Base-by-base conservation (phyloP, 2,888 invertebrate genomes). In the Vandiemenella viatica region DNA sequence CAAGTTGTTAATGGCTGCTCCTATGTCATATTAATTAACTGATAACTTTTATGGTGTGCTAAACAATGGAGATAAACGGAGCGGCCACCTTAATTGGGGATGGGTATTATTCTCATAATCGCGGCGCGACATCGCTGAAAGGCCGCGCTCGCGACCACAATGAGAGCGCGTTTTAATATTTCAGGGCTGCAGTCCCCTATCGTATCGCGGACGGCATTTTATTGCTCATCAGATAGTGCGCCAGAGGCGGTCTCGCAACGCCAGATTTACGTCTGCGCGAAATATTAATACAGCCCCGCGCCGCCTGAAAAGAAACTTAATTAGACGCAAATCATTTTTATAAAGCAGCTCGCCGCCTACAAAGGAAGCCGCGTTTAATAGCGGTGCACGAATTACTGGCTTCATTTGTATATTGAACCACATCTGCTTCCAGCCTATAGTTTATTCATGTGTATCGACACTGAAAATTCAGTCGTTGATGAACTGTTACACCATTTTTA, bases 81-180 rank as follows among this genome's bases (percentile, higher is more conserved):
- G 37, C 38, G 21, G 41, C 38, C 26, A 23, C 38, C 47, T 53
- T 53, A 53, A 53, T 53, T 53, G 52, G 48, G 44, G 52, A 48
- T 48, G 52, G 48, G 50, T 53, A 53, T 53, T 53, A 53, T 53
- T 53, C 48, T 45, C 46, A 53, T 50, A 50, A 50, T 50, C 50
- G 45, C 16, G 20, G 40, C 22, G 16, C 45, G 17, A 15, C 23
- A 17, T 18, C 45, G 26, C 37, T 32, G 32, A n/a, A 10, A 32
- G 32, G n/a, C n/a, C n/a, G 32, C 32, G 32, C 13, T 13, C 32
- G 32, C n/a, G 32, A n/a, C n/a, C 32, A 32, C 32, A 32, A 32
- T n/a, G n/a, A n/a, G n/a, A n/a, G 10, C 32, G 32, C 13, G 13
- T 32, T 32, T 32, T 32, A 32, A 32, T 32, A 32, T 32, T 32